Conservation (phyloP, 1,140 invertebrate genomes). For the Calycopis cecrops region DNA sequence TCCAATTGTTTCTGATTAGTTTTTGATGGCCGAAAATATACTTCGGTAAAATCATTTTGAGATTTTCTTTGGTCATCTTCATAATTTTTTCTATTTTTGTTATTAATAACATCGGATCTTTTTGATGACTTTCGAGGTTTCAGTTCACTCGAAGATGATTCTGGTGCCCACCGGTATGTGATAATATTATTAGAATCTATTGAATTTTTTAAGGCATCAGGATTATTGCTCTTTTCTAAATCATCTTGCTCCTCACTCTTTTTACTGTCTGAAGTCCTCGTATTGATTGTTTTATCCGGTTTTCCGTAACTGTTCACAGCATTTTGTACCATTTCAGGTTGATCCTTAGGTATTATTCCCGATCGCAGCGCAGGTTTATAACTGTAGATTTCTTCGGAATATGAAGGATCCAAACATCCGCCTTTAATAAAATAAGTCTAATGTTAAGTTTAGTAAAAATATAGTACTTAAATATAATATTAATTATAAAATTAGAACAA, state of each 20-base stretch:
- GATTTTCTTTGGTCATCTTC: conserved; percentile 30
- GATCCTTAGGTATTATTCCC: not conserved
- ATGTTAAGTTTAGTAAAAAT: too few species aligned
- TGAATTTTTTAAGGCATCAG: not conserved
- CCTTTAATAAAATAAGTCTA: conserved; percentile 44
- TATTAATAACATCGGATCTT: conserved; percentile 23
- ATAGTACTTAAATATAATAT: conserved; percentile 2
- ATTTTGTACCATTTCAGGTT: not conserved
- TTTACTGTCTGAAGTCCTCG: not conserved
- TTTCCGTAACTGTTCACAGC: not conserved
- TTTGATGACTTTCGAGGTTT: conserved; percentile 11
- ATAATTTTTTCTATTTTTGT: conserved; percentile 22
- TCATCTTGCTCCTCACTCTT: not conserved
- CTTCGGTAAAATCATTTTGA: conserved; percentile 27
- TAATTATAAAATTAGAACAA: conserved; percentile 3
- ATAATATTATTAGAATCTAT: conserved; percentile 37
- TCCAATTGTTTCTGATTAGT: not conserved
- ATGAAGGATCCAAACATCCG: conserved; percentile 60
- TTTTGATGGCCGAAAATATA: conserved; percentile 39
- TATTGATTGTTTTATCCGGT: not conserved
- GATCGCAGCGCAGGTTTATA: conserved; percentile 26
- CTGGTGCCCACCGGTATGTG: conserved; percentile 39
- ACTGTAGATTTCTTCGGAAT: conserved; percentile 53
- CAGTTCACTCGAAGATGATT: conserved; percentile 20
- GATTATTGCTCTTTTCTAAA: not conserved